A percentile compares a stretch with the other conserved stretches of the same genome.
Evolutionary conservation across 2,888 invertebrate genomes (phyloP).

Genomic region (Chymomyza fuscimana): DNA sequence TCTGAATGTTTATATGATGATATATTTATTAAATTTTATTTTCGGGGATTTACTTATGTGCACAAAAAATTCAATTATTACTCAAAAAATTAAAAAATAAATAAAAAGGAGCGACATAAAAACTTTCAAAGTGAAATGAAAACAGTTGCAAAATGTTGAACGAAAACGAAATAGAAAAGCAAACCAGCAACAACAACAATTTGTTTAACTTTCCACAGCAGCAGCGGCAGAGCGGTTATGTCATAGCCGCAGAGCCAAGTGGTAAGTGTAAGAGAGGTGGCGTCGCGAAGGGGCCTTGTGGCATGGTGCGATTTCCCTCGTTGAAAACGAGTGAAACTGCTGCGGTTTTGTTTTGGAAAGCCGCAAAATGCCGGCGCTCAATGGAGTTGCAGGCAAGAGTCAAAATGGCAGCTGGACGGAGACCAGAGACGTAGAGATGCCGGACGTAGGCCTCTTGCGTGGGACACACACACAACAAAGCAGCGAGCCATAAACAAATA

Average conservation of each 20-base stretch:
- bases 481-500: constrained; percentile 25
- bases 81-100: constrained; percentile 9
- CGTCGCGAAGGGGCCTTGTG: constrained; percentile 2
- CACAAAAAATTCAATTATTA: constrained; percentile 31
- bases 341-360: constrained; percentile 63
- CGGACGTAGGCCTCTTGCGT: constrained; percentile 37
- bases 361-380: constrained; percentile 45
- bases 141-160: constrained; percentile 60
- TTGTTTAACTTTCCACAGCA: constrained; percentile 66
- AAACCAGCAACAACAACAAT: constrained; percentile 47
- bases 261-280: neutral
- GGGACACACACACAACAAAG: constrained; percentile 15
- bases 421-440: neutral
- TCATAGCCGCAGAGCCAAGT: constrained; percentile 50
- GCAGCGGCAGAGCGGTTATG: constrained; percentile 47
- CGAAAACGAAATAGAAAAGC: constrained; percentile 25
- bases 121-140: constrained; percentile 52
- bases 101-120: constrained; percentile 22
- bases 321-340: constrained; percentile 57
- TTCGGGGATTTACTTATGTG: constrained; percentile 30
- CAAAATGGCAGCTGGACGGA: constrained; percentile 3
- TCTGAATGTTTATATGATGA: too few species aligned
- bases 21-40: neutral
- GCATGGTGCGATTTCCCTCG: constrained; percentile 59
- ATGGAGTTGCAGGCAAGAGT: constrained; percentile 18